Evolutionary conservation across 1,140 invertebrate genomes (phyloP), one percentile per base, ranked within the genome.

Genomic region (Panagrolaimus sp.): DNA sequence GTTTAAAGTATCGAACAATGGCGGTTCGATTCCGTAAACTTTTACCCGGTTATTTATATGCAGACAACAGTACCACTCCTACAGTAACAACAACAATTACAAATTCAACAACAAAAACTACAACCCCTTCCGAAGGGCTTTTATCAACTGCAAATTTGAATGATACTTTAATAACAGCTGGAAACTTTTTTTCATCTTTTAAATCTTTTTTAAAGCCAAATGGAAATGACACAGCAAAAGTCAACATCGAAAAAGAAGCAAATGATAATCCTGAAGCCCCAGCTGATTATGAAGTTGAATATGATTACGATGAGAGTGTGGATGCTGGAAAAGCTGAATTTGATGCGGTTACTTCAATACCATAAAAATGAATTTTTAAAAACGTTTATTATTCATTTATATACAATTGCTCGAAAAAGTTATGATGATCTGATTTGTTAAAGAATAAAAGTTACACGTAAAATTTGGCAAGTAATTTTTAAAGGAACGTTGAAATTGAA

Each of bases 201-300:
- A 26, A 21, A 12, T n/a, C 14, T 12, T 26, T 58, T 28, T 58
- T 21, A 28, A n/a, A 21, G 14, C 52, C 52, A 28, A 21, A n/a
- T 58, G 28, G 52, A 21, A 21, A 58, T 10, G 52, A 58, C 14
- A 6, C 52, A 6, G 5, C 52, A 17, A 38, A 38, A 38, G 32
- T 38, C 2, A 38, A 38, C 32, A 38, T 38, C 7, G 32, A 38
- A 38, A 38, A 38, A 38, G 32, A 38, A 38, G 32, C 32, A 2
- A 38, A 38, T 38, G 32, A 38, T 38, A 58, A 58, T 14, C 52
- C 47, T 4, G 15, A 15, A n/a, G 14, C 14, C 0, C 14, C 52
- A n/a, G 52, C 52, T 5, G 52, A 58, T 28, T 58, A 58, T 58
- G 52, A 58, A 58, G 52, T 58, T 58, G 21, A 26, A 28, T 58